Evolutionary conservation across 2,797 vertebrate genomes (phyloP), one percentile per base, ranked within the genome.

Genomic region (Pachyuromys duprasi): DNA sequence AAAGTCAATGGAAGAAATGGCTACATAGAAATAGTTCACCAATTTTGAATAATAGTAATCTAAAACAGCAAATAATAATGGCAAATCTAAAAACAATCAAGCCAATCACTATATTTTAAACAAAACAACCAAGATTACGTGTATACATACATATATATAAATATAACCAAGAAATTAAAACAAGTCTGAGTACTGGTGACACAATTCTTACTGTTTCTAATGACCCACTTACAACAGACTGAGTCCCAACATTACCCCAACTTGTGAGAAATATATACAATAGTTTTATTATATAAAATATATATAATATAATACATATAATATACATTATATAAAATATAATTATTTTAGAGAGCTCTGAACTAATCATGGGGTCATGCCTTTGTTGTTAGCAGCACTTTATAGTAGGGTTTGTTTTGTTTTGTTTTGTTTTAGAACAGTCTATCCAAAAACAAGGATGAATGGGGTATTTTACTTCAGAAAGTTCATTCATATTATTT

Each of bases 31-130:
- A 65, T 49, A 89, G 42, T 63, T 83, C n/a, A 95, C 13, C 55
- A 60, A 60, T 94, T 63, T 81, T 14, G 11, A 91, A 72, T 53
- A 93, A 49, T 49, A 11, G 49, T 49, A 49, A 49, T 49, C 49
- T 49, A 49, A 49, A 49, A 49, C 49, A 49, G 49, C 49, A 49
- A 49, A 11, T 49, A 49, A 49, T 49, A 49, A 49, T 0, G 39
- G 11, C 2, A 96, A 93, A 94, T 55, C 31, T 95, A 33, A 96
- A 89, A 80, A 90, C 36, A 90, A 96, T 5, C 79, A 97, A 94
- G 62, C 15, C 45, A 95, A 76, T 86, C 20, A 86, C 75, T 94
- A 76, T 60, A 78, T 83, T 92, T 72, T 83, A 93, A 83, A 33
- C 53, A 91, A 36, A 92, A n/a, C 83, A 72, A 17, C 57, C 36